Conservation (phyloP, 2,888 invertebrate species). For the Agrochola lychnidis region DNA sequence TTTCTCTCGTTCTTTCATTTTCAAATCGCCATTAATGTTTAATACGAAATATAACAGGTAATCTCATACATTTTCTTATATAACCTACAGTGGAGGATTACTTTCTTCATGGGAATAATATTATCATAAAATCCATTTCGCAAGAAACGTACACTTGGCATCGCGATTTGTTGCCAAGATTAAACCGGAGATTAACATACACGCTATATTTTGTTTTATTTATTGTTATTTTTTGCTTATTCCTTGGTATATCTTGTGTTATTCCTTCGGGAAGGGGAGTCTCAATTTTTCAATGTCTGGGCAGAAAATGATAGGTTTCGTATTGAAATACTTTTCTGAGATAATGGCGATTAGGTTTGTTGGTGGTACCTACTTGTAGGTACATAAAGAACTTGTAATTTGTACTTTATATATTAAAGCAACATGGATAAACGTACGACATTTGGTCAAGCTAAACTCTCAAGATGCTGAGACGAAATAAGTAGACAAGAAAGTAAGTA, state of each 20-base stretch:
- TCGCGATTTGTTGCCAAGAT: slow-evolving; percentile 85
- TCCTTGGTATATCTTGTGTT: slow-evolving; percentile 32
- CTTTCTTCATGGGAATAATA: slow-evolving; percentile 81
- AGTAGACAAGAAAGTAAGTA: not conserved
- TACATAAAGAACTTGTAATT: not conserved
- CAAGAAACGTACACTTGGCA: slow-evolving; percentile 71
- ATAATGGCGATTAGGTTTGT: slow-evolving; percentile 22
- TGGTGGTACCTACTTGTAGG: no score
- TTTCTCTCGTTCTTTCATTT: slow-evolving; percentile 18
- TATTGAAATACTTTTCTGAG: slow-evolving; percentile 17
- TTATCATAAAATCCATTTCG: slow-evolving; percentile 83
- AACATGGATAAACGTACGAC: no score
- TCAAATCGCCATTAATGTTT: slow-evolving; percentile 59
- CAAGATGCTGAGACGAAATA: not conserved
- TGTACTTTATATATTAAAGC: not conserved
- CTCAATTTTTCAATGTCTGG: slow-evolving; percentile 64
- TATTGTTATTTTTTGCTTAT: slow-evolving; percentile 59
- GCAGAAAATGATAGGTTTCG: slow-evolving; percentile 49
- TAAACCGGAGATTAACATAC: slow-evolving; percentile 80
- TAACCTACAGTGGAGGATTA: slow-evolving; percentile 73
- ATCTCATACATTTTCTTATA: slow-evolving; percentile 77
- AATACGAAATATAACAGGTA: slow-evolving; percentile 66
- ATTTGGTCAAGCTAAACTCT: no score
- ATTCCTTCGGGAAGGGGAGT: slow-evolving; percentile 50
- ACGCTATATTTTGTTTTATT: slow-evolving; percentile 69